Base-by-base conservation (phyloP, 2,113 vertebrate genomes). In the Paracanthobrama guichenoti region DNA sequence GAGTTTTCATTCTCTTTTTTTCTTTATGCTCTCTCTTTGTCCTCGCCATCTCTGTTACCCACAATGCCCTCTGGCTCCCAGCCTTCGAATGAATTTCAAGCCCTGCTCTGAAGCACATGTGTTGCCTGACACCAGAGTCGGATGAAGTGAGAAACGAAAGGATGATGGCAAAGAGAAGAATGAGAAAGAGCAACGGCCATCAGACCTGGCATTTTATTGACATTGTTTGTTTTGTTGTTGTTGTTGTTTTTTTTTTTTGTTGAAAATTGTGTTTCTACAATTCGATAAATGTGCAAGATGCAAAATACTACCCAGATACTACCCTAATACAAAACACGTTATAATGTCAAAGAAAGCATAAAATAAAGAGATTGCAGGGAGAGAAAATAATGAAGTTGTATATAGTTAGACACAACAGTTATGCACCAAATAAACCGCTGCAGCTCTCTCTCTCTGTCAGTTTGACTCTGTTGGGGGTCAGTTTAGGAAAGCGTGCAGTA, bases 1-100 rank as follows among this genome's bases (percentile, higher is more conserved):
- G 82, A 83, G 55, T 62, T 76, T 59, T 82, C 8, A 59, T 57
- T 72, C 67, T 18, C 81, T 71, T 31, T 69, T n/a, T 60, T 82
- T 39, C 82, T 76, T 76, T 64, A 48, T 53, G 39, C 16, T 66
- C 16, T 80, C 24, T 31, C 5, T 66, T 8, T 64, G 60, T 80
- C 78, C 60, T 50, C 42, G 31, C n/a, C 42, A 67, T 67, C 60
- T 80, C 78, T 67, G 16, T 67, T 75, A 78, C 60, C 83, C 83
- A 77, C 44, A 55, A 78, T 28, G 20, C 60, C 83, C 31, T 69
- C 20, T 76, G 57, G 60, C 74, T 48, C 22, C 28, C 18, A 11
- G 44, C 60, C 22, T 55, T 62, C 16, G 0, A 64, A 79, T 28
- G 35, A 79, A 46, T 79, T 44, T 62, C 35, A n/a, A 75, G 42